Evolutionary conservation across 2,113 vertebrate species (phyloP).

Genomic region (Orcinus orca): DNA sequence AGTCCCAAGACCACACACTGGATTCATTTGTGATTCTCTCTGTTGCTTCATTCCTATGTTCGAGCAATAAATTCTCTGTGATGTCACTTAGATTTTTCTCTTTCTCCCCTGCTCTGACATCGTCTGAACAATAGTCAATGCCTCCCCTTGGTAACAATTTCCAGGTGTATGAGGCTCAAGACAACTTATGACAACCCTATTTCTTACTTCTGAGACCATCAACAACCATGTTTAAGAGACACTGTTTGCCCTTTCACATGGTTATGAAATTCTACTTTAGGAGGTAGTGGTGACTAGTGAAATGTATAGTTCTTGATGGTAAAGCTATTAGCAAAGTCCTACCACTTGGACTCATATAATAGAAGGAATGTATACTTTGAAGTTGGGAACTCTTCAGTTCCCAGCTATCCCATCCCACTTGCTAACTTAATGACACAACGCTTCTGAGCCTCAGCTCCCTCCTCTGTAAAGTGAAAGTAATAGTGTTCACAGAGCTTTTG

Average conservation of each 20-base stretch:
- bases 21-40: neutral
- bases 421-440: neutral
- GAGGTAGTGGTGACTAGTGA: neutral
- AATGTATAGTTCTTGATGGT: neutral
- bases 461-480: neutral
- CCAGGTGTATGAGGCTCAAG: neutral
- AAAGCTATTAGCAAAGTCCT: conserved; percentile 4
- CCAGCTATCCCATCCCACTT: neutral
- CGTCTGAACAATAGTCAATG: neutral
- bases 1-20: neutral
- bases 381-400: neutral
- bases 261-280: neutral
- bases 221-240: neutral
- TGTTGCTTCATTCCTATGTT: neutral
- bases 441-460: neutral
- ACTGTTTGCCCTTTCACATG: neutral
- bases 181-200: neutral
- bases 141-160: neutral
- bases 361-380: neutral
- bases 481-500: neutral
- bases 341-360: neutral
- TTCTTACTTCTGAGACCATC: neutral
- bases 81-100: neutral
- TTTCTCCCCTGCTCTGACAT: neutral
- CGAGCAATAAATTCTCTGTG: neutral